Evolutionary conservation across 2,113 vertebrate genomes (phyloP).

Genomic region (Theristicus caerulescens): DNA sequence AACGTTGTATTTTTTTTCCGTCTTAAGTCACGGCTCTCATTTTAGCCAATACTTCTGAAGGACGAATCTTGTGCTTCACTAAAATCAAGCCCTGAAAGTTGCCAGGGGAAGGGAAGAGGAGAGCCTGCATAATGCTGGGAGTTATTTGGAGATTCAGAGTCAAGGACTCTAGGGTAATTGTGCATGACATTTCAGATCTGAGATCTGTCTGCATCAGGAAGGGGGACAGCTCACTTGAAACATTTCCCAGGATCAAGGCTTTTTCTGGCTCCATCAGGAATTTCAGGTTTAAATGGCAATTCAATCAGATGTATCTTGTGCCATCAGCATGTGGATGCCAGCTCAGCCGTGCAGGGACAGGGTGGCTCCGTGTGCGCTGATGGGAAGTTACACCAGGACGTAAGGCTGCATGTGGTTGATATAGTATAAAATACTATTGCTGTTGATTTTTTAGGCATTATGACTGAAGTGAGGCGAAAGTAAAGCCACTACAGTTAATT

Average conservation of each 20-base stretch:
- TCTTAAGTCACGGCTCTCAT: neutral
- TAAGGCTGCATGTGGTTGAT: neutral
- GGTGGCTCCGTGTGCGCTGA: neutral
- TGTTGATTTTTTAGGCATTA: neutral
- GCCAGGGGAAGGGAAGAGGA: neutral
- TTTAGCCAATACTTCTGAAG: neutral
- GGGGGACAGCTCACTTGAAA: neutral
- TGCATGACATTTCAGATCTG: constrained; percentile 6
- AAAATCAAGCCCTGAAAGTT: neutral
- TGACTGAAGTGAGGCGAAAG: neutral
- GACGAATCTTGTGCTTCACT: neutral
- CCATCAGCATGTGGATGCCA: neutral
- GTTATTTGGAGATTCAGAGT: neutral
- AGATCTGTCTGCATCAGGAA: neutral
- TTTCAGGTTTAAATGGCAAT: constrained; percentile 25
- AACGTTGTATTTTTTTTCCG: neutral
- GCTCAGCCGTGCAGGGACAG: neutral
- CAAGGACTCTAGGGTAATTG: constrained; percentile 16
- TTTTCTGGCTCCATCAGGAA: neutral
- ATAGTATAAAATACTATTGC: neutral
- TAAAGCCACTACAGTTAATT: neutral
- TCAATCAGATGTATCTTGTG: neutral
- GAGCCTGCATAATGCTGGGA: neutral
- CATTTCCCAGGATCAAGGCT: neutral
- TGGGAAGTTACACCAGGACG: neutral